Conservation (phyloP, 37 sponge, comb jelly and placozoan genomes). For the Trichoplax adhaerens region DNA sequence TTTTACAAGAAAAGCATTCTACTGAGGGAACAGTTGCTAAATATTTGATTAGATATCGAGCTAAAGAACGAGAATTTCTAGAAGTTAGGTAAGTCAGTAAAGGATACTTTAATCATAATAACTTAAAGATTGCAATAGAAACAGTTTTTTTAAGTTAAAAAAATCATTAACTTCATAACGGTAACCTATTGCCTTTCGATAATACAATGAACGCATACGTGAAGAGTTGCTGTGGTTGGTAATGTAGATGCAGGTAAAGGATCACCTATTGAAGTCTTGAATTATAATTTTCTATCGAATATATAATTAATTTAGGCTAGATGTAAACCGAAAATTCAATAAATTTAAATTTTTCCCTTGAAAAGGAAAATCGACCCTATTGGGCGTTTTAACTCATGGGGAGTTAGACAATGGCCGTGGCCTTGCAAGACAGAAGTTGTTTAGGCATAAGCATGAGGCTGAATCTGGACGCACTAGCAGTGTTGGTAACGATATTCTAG, state of each 20-base stretch:
- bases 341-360: neutral
- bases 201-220: neutral
- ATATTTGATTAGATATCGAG: slow-evolving; percentile 54
- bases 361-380: slow-evolving; percentile 71
- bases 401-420: slow-evolving; percentile 97
- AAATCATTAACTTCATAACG: no score
- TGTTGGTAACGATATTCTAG: slow-evolving; percentile 96
- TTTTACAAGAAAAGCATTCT: slow-evolving; percentile 46
- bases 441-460: slow-evolving; percentile 96
- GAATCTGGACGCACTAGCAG: slow-evolving; percentile 93
- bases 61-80: slow-evolving; percentile 81
- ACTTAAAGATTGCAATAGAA: no score
- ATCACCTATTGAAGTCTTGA: no score
- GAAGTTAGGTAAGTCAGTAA: slow-evolving; percentile 61
- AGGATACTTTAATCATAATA: neutral
- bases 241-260: slow-evolving; percentile 88
- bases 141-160: no score
- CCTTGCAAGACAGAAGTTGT: slow-evolving; percentile 72
- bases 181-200: no score
- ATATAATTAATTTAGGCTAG: no score
- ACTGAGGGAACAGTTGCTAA: slow-evolving; percentile 48
- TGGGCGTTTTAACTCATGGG: slow-evolving; percentile 95
- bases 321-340: no score
- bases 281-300: no score
- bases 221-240: slow-evolving; percentile 95